These are phyloP conservation scores for Felis chaus DNA, from an alignment of 2,113 vertebrate genomes.

Conservation along the genomic window DNA sequence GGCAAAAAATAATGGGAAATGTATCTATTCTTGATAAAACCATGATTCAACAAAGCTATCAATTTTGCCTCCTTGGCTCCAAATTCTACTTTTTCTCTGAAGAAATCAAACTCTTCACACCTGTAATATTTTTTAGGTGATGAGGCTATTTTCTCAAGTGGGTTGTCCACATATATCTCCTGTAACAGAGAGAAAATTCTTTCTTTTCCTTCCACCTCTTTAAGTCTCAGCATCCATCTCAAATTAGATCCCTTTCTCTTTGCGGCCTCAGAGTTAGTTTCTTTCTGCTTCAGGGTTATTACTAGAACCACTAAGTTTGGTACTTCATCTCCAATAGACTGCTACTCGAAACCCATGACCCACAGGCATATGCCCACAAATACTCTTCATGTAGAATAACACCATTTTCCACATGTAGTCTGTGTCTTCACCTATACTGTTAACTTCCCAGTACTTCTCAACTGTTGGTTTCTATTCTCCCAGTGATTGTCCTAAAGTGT, in stretches of 20 bases:
- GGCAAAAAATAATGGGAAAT: background rate
- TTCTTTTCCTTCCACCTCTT: background rate
- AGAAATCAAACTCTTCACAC: background rate
- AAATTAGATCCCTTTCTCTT: fast-evolving
- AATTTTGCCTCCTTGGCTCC: background rate
- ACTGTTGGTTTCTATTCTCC: background rate
- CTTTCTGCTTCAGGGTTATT: background rate
- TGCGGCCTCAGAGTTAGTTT: background rate
- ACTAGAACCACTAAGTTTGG: background rate
- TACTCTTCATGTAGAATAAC: background rate
- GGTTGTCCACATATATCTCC: background rate
- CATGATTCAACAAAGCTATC: background rate
- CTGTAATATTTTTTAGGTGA: fast-evolving
- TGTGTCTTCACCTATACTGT: background rate
- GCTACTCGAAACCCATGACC: background rate
- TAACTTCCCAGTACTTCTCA: background rate
- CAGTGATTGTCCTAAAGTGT: background rate
- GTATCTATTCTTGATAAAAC: background rate
- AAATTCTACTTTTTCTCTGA: background rate
- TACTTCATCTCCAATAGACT: background rate
- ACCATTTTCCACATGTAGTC: background rate
- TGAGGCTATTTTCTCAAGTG: background rate
- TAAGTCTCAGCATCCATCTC: background rate
- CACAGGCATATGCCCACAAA: no score
- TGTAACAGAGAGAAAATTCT: background rate